These are phyloP conservation scores for Apamea epomidion DNA, from an alignment of 2,888 invertebrate genomes.

Conservation along the genomic window DNA sequence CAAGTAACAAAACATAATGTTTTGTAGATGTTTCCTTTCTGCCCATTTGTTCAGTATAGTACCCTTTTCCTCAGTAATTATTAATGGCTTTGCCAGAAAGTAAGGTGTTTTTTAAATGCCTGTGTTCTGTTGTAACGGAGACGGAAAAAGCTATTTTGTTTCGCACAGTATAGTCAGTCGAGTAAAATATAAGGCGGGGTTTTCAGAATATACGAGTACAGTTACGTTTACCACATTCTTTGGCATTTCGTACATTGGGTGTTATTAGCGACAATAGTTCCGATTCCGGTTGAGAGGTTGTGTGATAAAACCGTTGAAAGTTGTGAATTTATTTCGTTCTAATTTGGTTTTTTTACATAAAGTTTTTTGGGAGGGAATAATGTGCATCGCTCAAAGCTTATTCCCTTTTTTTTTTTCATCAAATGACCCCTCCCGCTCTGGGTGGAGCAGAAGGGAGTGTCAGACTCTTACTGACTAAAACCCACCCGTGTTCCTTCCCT, in stretches of 20 bases:
- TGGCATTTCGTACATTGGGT: background rate
- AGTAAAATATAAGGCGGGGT: background rate
- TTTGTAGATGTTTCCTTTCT: constrained; percentile 3
- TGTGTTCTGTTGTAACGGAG: background rate
- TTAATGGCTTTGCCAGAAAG: constrained; percentile 26
- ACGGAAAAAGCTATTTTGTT: background rate
- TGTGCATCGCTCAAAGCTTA: too few relatives aligned
- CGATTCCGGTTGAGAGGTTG: background rate
- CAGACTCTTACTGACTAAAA: too few relatives aligned
- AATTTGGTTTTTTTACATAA: too few relatives aligned
- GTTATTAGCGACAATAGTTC: background rate
- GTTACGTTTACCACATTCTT: background rate
- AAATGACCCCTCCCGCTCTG: too few relatives aligned
- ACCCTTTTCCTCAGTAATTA: constrained; percentile 29
- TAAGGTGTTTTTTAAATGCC: constrained; percentile 31
- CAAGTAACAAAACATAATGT: constrained; percentile 1
- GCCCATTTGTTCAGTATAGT: background rate
- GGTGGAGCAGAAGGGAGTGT: too few relatives aligned
- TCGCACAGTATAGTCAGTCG: background rate
- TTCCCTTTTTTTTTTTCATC: too few relatives aligned
- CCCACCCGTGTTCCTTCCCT: too few relatives aligned
- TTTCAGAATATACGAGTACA: background rate
- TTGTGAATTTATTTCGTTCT: background rate
- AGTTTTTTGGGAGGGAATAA: background rate
- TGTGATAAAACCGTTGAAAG: background rate